These are phyloP conservation scores for Euura saliciscinereae DNA, from an alignment of 1,140 invertebrate species.

Conservation along the genomic window DNA sequence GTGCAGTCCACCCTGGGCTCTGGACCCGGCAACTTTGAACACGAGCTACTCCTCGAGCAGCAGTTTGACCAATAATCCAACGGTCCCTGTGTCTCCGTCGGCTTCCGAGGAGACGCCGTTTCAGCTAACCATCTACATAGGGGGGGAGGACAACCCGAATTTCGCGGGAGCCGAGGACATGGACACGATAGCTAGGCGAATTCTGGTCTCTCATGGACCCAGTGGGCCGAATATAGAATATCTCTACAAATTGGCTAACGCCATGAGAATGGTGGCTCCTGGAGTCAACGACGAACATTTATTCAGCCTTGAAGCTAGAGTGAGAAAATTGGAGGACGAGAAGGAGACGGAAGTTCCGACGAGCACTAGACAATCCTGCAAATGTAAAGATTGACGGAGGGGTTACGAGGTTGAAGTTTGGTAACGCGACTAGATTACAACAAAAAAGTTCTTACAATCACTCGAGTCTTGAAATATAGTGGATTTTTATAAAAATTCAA, in stretches of 20 bases:
- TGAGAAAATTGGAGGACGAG: constrained; percentile 52
- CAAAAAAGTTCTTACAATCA: too few species aligned
- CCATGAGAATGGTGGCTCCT: constrained; percentile 78
- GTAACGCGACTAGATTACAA: too few species aligned
- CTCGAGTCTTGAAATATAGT: too few species aligned
- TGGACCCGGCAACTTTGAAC: constrained; percentile 25
- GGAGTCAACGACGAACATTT: constrained; percentile 76
- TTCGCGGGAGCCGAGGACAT: constrained; percentile 78
- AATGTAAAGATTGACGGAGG: background rate
- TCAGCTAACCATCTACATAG: constrained; percentile 83
- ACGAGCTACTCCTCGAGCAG: constrained; percentile 21
- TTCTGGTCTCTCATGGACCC: constrained; percentile 73
- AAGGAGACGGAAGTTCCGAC: constrained; percentile 10
- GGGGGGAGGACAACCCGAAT: constrained; percentile 76
- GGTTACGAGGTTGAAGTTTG: too few species aligned
- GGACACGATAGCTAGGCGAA: constrained; percentile 79
- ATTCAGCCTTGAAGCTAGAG: constrained; percentile 73
- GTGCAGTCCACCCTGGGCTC: constrained; percentile 43
- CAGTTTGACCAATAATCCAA: constrained; percentile 22
- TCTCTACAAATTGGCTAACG: constrained; percentile 80
- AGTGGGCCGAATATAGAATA: constrained; percentile 91
- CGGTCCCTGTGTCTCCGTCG: constrained; percentile 26
- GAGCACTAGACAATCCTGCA: background rate
- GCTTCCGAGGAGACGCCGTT: constrained; percentile 61
- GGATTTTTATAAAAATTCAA: too few species aligned